These are phyloP conservation scores for Heterohyrax brucei DNA, from an alignment of 2,797 vertebrate genomes.

Conservation along the genomic window DNA sequence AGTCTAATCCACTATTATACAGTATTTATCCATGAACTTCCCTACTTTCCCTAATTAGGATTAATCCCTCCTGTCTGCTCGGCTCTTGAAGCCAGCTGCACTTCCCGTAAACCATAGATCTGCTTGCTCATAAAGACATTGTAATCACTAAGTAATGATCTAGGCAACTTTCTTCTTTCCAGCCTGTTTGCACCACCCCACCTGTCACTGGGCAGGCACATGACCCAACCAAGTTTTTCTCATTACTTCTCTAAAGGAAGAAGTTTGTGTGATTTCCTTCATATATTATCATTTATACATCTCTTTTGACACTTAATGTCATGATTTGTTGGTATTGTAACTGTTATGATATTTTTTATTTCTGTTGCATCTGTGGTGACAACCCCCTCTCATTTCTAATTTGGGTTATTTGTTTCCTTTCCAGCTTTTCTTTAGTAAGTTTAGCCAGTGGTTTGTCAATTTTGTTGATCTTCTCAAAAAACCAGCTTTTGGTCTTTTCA, in stretches of 20 bases:
- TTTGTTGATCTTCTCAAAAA: too few relatives aligned
- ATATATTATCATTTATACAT: conserved; percentile 2
- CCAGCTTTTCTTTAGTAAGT: too few relatives aligned
- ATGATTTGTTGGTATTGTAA: background rate
- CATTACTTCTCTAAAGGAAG: conserved; percentile 8
- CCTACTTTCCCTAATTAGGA: background rate
- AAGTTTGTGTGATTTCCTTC: conserved; percentile 15
- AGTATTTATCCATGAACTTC: background rate
- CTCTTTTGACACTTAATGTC: background rate
- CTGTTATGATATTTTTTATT: background rate
- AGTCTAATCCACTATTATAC: background rate
- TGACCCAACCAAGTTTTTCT: conserved; percentile 8
- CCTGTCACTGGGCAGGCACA: background rate
- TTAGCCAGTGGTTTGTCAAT: too few relatives aligned
- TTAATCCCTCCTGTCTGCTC: background rate
- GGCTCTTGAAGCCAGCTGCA: background rate
- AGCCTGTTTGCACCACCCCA: background rate
- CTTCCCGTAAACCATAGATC: background rate
- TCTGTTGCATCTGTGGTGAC: too few relatives aligned
- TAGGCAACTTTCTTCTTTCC: background rate
- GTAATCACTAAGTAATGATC: background rate
- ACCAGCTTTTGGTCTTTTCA: too few relatives aligned
- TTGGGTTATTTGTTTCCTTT: too few relatives aligned
- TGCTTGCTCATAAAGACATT: background rate
- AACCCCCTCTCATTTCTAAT: too few relatives aligned